phyloP scores from a whole-genome alignment of 2,113 vertebrate species.

The Paracanthobrama guichenoti region DNA sequence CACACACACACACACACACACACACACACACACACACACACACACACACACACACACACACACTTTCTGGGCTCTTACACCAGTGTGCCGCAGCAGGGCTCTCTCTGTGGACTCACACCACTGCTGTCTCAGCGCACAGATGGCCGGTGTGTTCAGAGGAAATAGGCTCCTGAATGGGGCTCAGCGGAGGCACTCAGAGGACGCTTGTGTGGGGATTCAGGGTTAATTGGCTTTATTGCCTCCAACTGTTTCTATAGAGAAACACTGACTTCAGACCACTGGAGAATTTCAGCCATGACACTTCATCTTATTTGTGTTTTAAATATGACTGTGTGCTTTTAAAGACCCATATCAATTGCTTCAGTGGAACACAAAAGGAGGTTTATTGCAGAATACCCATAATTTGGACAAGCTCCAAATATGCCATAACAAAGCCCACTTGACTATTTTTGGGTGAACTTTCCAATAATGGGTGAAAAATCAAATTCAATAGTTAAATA shows the following conservation, averaged over 20 bases:
- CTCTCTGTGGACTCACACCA: too few species aligned
- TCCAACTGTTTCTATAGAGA: slow-evolving; percentile 41
- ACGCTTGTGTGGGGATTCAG: slow-evolving; percentile 9
- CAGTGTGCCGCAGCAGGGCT: too few species aligned
- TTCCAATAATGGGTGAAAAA: slow-evolving; percentile 8
- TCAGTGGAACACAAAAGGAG: background rate
- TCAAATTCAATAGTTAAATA: background rate
- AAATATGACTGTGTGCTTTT: background rate
- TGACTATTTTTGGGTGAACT: background rate
- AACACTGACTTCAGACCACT: background rate
- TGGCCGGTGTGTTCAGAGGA: slow-evolving; percentile 64
- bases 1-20: too few species aligned
- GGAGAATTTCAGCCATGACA: background rate
- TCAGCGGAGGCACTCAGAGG: slow-evolving; percentile 27
- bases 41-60: too few species aligned
- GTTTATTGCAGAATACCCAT: background rate
- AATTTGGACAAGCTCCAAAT: background rate
- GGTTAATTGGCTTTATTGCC: slow-evolving; percentile 50
- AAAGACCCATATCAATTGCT: too few species aligned
- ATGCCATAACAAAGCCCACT: background rate
- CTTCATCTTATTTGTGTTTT: background rate
- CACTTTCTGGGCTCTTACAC: too few species aligned
- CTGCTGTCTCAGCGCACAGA: slow-evolving; percentile 60
- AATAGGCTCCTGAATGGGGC: slow-evolving; percentile 60
- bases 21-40: too few species aligned